Conservation (phyloP, 2,888 invertebrate genomes). For the Ptilodon capucinus region DNA sequence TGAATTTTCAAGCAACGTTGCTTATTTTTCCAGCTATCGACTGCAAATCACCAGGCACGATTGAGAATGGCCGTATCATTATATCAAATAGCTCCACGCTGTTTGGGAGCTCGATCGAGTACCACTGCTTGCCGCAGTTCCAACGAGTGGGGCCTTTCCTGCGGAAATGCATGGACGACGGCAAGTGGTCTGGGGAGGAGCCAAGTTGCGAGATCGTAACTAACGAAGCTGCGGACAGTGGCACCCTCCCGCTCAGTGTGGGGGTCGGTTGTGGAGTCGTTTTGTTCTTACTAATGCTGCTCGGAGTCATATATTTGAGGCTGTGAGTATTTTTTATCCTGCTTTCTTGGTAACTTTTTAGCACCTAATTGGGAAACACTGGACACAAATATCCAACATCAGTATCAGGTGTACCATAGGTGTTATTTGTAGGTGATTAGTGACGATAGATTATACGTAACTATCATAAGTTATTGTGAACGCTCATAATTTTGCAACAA, state of each 20-base stretch:
- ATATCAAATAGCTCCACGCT: conserved; percentile 92
- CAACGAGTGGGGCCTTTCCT: conserved; percentile 91
- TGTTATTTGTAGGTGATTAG: too few species aligned
- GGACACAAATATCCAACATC: too few species aligned
- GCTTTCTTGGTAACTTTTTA: not conserved
- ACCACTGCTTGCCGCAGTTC: conserved; percentile 93
- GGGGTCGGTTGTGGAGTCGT: conserved; percentile 93
- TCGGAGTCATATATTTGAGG: conserved; percentile 91
- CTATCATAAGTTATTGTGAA: too few species aligned
- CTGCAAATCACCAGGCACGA: conserved; percentile 89
- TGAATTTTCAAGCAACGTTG: too few species aligned
- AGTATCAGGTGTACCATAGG: too few species aligned
- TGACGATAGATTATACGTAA: too few species aligned
- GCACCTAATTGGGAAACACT: too few species aligned
- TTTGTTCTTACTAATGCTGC: conserved; percentile 88
- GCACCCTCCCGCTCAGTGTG: conserved; percentile 89
- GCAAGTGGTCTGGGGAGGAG: conserved; percentile 93
- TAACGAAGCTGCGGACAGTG: conserved; percentile 87
- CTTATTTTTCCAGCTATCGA: conserved; percentile 86
- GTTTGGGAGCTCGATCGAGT: conserved; percentile 93
- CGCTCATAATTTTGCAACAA: too few species aligned
- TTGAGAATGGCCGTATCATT: conserved; percentile 93
- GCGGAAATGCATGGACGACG: conserved; percentile 92
- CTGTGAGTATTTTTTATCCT: conserved; percentile 86
- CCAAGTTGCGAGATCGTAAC: conserved; percentile 89